Conservation (phyloP, 2,888 invertebrate species). For the Buathra laborator region DNA sequence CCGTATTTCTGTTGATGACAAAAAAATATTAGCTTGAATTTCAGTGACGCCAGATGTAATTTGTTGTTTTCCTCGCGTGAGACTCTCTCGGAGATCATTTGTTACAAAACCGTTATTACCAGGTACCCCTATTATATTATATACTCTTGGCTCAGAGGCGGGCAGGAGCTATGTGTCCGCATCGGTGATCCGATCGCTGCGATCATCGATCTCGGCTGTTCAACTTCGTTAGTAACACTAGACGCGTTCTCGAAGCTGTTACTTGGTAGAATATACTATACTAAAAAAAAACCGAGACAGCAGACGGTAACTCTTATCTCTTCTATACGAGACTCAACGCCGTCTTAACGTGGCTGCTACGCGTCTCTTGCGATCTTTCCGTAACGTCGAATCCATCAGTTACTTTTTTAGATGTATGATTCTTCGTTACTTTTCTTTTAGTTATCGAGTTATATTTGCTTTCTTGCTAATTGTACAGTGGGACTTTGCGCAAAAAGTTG, state of each 20-base stretch:
- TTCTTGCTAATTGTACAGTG: slow-evolving; percentile 6
- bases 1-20: neutral
- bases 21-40: neutral
- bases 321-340: slow-evolving; percentile 46
- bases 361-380: slow-evolving; percentile 9
- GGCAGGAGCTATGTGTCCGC: neutral
- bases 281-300: slow-evolving; percentile 40
- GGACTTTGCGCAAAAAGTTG: neutral
- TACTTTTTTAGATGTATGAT: slow-evolving; percentile 23
- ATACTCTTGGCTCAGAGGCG: neutral
- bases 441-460: too few relatives aligned
- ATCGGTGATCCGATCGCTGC: slow-evolving; percentile 41
- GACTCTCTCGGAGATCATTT: neutral
- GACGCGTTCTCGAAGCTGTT: slow-evolving; percentile 43
- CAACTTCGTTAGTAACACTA: slow-evolving; percentile 62
- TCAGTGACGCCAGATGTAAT: neutral
- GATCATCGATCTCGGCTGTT: slow-evolving; percentile 64
- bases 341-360: slow-evolving; percentile 29
- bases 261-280: slow-evolving; percentile 9
- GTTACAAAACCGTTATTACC: slow-evolving; percentile 27
- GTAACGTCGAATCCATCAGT: slow-evolving; percentile 47
- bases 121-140: neutral
- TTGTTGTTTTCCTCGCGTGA: neutral
- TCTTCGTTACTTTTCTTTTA: slow-evolving; percentile 4
- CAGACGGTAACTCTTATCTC: slow-evolving; percentile 35